Conservation (phyloP, 2,888 invertebrate species). For the Lithophane semibrunnea region DNA sequence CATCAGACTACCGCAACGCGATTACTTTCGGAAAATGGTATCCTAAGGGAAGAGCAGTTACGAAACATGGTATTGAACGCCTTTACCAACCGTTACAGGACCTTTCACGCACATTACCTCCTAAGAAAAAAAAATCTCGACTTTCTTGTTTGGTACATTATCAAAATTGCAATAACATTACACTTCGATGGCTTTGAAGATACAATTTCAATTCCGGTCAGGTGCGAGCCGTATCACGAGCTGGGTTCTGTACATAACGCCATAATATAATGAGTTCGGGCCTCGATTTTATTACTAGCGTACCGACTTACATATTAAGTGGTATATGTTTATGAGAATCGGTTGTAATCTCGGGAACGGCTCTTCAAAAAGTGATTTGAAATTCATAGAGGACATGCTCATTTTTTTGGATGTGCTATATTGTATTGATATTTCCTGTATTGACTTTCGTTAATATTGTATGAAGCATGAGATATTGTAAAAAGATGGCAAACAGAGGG, state of each 20-base stretch:
- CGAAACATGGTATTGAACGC: not conserved
- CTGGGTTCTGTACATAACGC: constrained; percentile 62
- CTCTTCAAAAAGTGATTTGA: constrained; percentile 59
- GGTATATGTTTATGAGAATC: constrained; percentile 62
- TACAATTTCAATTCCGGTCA: constrained; percentile 68
- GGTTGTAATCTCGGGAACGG: constrained; percentile 60
- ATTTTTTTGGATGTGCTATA: constrained; percentile 27
- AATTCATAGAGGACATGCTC: constrained; percentile 40
- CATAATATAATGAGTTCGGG: constrained; percentile 57
- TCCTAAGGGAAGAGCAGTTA: constrained; percentile 11
- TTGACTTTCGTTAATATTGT: not conserved
- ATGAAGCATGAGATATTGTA: not conserved
- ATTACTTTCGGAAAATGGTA: constrained; percentile 27
- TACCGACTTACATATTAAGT: constrained; percentile 64
- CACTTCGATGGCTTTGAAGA: constrained; percentile 54
- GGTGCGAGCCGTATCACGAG: constrained; percentile 65
- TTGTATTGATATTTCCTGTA: constrained; percentile 14
- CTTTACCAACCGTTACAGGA: not conserved
- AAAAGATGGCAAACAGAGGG: not conserved
- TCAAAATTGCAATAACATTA: constrained; percentile 67
- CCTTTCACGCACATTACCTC: constrained; percentile 34
- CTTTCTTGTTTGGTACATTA: constrained; percentile 46
- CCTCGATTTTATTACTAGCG: constrained; percentile 61
- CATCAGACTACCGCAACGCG: not conserved
- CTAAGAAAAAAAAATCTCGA: constrained; percentile 28